Evolutionary conservation across 2,888 invertebrate species (phyloP).

Genomic region (Caradrina clavipalpis): DNA sequence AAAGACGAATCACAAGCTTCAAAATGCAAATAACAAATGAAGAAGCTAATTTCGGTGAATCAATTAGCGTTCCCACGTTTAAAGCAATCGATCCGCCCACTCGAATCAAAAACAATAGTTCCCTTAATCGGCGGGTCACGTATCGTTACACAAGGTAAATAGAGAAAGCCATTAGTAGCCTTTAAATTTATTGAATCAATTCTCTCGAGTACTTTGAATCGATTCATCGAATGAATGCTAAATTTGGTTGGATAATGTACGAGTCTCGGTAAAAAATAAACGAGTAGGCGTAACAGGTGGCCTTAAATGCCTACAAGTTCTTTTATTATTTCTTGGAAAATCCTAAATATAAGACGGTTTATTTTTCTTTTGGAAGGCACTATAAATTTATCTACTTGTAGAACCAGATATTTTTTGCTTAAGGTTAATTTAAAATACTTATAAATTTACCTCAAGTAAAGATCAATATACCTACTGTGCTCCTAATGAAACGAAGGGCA

Average conservation of each 20-base stretch:
- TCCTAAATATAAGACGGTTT: slow-evolving; percentile 4
- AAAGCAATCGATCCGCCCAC: slow-evolving; percentile 71
- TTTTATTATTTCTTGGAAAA: not conserved
- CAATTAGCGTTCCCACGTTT: slow-evolving; percentile 69
- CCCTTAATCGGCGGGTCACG: slow-evolving; percentile 75
- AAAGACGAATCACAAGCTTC: not conserved
- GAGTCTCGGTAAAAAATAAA: slow-evolving; percentile 23
- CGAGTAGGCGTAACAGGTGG: not conserved
- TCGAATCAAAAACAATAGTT: slow-evolving; percentile 64
- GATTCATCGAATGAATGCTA: slow-evolving; percentile 1
- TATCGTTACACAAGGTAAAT: slow-evolving; percentile 77
- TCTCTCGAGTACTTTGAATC: slow-evolving; percentile 21
- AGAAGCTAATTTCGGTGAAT: slow-evolving; percentile 63
- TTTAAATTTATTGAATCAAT: slow-evolving; percentile 42
- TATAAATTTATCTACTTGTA: slow-evolving; percentile 4
- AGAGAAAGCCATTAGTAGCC: slow-evolving; percentile 69
- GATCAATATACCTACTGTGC: too few relatives aligned
- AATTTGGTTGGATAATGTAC: slow-evolving; percentile 5
- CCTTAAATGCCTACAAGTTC: not conserved
- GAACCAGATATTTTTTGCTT: too few relatives aligned
- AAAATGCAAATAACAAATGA: slow-evolving; percentile 44
- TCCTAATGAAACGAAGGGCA: too few relatives aligned
- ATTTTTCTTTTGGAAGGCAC: not conserved
- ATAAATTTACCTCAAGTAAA: too few relatives aligned
- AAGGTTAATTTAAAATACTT: too few relatives aligned